phyloP scores from a whole-genome alignment of 1,140 invertebrate species.

The Cataglyphis hispanica region DNA sequence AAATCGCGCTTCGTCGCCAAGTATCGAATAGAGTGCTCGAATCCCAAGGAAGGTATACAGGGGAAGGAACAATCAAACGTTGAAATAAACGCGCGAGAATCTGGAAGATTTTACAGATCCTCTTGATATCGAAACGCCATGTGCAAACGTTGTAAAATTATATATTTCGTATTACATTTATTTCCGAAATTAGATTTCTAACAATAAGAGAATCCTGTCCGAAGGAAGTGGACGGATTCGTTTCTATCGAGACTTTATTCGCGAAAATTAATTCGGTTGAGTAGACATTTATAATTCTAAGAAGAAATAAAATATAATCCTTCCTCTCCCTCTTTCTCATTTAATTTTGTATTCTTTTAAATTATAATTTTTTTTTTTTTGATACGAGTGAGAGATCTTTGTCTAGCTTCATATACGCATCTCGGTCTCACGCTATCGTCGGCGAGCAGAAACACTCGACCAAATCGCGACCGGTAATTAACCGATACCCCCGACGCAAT shows the following conservation, averaged over 20 bases:
- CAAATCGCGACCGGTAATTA: constrained; percentile 70
- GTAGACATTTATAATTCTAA: not conserved
- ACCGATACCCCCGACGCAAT: constrained; percentile 68
- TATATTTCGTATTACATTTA: not conserved
- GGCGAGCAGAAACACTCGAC: constrained; percentile 1
- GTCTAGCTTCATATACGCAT: not conserved
- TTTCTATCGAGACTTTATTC: not conserved
- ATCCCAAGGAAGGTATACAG: not conserved
- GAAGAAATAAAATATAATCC: too few species aligned
- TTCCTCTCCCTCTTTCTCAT: not conserved
- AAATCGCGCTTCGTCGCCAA: not conserved
- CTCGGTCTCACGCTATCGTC: constrained; percentile 46
- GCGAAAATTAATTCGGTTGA: not conserved
- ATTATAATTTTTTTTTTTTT: constrained; percentile 27
- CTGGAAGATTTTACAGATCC: not conserved
- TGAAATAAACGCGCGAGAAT: not conserved
- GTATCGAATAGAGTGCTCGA: not conserved
- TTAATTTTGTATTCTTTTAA: not conserved
- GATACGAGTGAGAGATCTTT: not conserved
- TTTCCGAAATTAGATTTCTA: not conserved
- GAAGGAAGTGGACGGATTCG: not conserved
- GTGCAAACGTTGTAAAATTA: not conserved
- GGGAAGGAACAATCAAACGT: not conserved
- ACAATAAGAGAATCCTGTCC: not conserved
- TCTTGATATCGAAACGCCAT: not conserved